A percentile compares a stretch with the other conserved stretches of the same genome.
Evolutionary conservation across 23 tunicate species (phyloP).

Genomic region (Aplidium turbinatum): DNA sequence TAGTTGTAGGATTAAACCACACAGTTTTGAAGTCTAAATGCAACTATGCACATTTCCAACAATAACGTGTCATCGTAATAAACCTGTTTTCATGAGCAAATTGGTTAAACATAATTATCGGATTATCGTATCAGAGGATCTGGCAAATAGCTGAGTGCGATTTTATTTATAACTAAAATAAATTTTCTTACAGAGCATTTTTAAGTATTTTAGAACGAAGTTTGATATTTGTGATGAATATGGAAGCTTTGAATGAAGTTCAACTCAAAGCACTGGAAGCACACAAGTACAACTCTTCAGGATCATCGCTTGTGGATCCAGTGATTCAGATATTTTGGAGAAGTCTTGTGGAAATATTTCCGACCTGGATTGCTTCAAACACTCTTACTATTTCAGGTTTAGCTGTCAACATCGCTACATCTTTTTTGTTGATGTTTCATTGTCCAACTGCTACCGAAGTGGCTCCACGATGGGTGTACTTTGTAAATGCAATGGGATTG

Average conservation of each 20-base stretch:
- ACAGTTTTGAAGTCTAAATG: too few species aligned
- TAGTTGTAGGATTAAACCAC: too few species aligned
- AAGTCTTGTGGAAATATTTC: conserved; percentile 40
- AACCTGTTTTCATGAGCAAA: too few species aligned
- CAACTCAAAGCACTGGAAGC: conserved; percentile 54
- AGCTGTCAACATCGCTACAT: conserved; percentile 36
- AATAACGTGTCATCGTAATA: too few species aligned
- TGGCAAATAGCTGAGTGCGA: too few species aligned
- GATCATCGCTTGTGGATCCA: conserved; percentile 60
- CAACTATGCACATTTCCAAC: too few species aligned
- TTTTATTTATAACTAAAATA: too few species aligned
- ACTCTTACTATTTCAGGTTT: conserved; percentile 52
- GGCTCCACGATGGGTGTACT: conserved; percentile 60
- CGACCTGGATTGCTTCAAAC: conserved; percentile 64
- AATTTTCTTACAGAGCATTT: too few species aligned
- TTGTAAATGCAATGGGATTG: conserved; percentile 51
- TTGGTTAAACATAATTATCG: too few species aligned
- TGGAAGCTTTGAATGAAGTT: conserved; percentile 38
- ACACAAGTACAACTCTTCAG: conserved; percentile 53
- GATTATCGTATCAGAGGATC: too few species aligned
- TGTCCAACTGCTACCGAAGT: conserved; percentile 58
- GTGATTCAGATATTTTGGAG: conserved; percentile 55
- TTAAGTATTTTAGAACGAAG: not conserved
- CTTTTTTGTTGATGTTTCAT: conserved; percentile 34
- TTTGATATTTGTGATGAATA: not conserved